Conservation (phyloP, 2,797 vertebrate genomes). For the Coendou prehensilis region DNA sequence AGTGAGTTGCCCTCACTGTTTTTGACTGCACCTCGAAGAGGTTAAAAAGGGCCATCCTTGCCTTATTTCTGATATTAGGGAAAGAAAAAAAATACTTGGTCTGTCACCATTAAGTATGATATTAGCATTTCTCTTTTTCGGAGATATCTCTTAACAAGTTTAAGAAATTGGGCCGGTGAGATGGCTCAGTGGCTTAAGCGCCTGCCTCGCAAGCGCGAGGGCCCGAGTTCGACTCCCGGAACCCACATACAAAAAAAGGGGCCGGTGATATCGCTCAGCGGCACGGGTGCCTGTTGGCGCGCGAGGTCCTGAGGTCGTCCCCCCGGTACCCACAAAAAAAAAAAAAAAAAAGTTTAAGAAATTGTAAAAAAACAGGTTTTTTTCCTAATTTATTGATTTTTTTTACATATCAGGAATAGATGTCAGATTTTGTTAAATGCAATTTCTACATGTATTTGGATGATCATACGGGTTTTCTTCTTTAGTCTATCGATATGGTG, state of each 20-base stretch:
- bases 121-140: neutral
- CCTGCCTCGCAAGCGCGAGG: no score
- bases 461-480: neutral
- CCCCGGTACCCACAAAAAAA: no score
- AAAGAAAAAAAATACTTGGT: neutral
- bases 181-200: no score
- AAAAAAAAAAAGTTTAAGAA: neutral
- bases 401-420: neutral
- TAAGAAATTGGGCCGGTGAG: constrained; percentile 23
- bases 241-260: no score
- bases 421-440: neutral
- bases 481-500: neutral
- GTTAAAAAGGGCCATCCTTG: neutral
- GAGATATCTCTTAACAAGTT: neutral
- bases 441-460: neutral
- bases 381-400: neutral
- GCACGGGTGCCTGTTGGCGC: no score
- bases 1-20: neutral
- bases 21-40: neutral
- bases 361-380: neutral
- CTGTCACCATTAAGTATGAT: neutral
- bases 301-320: no score
- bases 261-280: no score
- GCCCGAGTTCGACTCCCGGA: no score
- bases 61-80: neutral